Percentiles rank a stretch among this genome's conserved stretches.
These are phyloP conservation scores for Tauraco erythrolophus DNA, from an alignment of 2,113 vertebrate species.

Conservation along the genomic window DNA sequence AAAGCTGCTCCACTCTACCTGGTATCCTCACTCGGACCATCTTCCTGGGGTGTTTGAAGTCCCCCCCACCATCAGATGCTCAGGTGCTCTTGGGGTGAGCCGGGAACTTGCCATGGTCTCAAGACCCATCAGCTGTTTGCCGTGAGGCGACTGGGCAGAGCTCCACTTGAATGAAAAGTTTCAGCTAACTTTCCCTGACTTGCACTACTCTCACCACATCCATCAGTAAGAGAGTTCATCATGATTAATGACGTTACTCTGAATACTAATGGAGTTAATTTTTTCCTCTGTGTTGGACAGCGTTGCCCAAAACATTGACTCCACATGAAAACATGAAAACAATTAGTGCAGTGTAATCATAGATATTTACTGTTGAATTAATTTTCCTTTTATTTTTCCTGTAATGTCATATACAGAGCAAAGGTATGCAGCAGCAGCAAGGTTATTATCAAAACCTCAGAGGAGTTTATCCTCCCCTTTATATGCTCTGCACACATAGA, in stretches of 20 bases:
- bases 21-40: neutral
- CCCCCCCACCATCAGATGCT: neutral
- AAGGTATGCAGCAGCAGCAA: neutral
- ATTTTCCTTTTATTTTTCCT: constrained; percentile 15
- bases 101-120: neutral
- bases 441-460: neutral
- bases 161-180: neutral
- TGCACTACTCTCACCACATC: neutral
- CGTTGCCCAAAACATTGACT: neutral
- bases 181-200: neutral
- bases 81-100: neutral
- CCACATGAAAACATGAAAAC: neutral
- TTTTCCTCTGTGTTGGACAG: neutral
- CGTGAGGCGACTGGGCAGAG: neutral
- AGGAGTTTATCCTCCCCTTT: neutral
- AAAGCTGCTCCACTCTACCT: neutral
- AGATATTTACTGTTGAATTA: neutral
- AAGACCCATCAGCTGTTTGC: neutral
- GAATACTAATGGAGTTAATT: neutral
- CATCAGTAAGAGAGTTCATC: neutral
- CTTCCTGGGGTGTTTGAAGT: neutral
- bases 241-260: neutral
- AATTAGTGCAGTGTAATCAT: neutral
- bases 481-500: neutral
- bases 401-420: neutral